phyloP scores from a whole-genome alignment of 2,797 vertebrate species.

The Gobionotothen gibberifrons region DNA sequence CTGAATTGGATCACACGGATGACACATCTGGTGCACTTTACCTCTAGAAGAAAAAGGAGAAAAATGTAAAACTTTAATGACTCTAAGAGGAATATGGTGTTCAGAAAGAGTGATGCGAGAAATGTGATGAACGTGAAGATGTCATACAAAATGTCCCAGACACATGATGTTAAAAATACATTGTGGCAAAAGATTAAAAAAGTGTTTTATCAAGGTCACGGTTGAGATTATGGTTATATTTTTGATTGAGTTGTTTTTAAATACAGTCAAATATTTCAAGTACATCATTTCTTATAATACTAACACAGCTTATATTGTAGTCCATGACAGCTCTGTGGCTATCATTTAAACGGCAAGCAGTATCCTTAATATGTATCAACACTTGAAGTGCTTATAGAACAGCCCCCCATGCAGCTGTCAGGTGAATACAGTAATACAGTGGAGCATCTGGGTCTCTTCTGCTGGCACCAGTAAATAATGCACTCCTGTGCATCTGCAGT shows the following conservation, averaged over 20 bases:
- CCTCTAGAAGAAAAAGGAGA: conserved; percentile 54
- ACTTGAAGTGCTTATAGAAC: conserved; percentile 32
- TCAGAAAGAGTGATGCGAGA: conserved; percentile 56
- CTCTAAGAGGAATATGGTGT: conserved; percentile 75
- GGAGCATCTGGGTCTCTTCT: conserved; percentile 52
- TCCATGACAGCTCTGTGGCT: not conserved
- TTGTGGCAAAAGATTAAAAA: not conserved
- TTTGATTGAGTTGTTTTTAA: too few species aligned
- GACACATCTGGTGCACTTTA: conserved; percentile 74
- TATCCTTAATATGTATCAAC: conserved; percentile 31
- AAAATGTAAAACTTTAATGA: conserved; percentile 74
- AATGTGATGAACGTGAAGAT: conserved; percentile 55
- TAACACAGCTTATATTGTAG: not conserved
- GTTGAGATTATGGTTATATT: not conserved
- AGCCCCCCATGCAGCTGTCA: conserved; percentile 46
- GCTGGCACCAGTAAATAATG: conserved; percentile 64
- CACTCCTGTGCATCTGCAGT: conserved; percentile 63
- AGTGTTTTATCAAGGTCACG: not conserved
- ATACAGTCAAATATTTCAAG: conserved; percentile 2
- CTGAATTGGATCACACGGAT: conserved; percentile 68
- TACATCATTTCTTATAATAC: not conserved
- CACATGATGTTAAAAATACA: conserved; percentile 47
- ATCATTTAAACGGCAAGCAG: conserved; percentile 17
- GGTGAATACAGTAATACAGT: conserved; percentile 28
- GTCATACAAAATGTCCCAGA: conserved; percentile 41